These are phyloP conservation scores for Herpailurus yagouaroundi DNA, from an alignment of 2,113 vertebrate genomes.

Conservation along the genomic window DNA sequence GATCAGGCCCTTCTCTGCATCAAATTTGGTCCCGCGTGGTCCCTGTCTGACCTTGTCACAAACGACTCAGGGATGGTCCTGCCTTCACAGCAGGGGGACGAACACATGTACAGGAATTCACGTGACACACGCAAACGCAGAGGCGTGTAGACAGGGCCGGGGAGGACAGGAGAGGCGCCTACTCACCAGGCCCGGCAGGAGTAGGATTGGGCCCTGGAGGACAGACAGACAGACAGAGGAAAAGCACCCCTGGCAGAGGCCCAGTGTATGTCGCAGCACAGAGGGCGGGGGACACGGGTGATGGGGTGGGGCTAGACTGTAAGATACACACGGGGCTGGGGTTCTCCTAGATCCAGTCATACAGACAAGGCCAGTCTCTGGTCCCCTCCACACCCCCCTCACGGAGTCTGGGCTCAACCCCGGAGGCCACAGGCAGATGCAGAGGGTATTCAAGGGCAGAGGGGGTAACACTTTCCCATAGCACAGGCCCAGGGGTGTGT, in stretches of 20 bases:
- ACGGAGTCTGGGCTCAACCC: neutral
- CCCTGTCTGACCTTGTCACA: neutral
- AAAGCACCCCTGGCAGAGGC: no score
- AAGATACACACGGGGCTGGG: no score
- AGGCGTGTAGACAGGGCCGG: no score
- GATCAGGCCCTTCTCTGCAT: neutral
- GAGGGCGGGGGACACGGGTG: neutral
- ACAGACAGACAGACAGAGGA: neutral
- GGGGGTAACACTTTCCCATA: neutral
- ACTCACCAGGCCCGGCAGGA: neutral
- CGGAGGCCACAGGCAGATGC: neutral
- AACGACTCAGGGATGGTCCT: neutral
- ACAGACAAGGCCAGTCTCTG: no score
- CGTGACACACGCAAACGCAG: neutral
- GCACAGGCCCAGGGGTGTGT: neutral
- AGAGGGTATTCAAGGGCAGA: neutral
- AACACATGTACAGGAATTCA: neutral
- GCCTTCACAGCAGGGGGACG: no score
- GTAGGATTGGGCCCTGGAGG: neutral
- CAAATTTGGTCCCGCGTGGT: neutral
- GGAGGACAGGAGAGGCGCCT: neutral
- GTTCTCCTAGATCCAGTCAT: neutral
- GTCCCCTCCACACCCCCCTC: neutral
- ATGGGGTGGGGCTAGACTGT: neutral
- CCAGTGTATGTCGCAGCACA: accelerated